phyloP scores from a whole-genome alignment of 2,888 invertebrate species.

The Tinea semifulvella region DNA sequence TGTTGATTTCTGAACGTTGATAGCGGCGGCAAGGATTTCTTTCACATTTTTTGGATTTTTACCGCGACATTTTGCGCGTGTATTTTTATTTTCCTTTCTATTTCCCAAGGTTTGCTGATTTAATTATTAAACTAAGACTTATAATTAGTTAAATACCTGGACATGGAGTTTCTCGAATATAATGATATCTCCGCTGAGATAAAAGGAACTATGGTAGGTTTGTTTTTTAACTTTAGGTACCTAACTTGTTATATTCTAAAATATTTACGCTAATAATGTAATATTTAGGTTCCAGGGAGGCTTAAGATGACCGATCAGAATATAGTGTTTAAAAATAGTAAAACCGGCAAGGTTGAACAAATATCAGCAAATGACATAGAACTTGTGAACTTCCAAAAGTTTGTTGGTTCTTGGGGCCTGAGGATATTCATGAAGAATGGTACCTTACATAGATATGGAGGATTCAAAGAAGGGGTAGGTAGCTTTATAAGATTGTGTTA shows the following conservation, averaged over 20 bases:
- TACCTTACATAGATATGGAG: conserved; percentile 88
- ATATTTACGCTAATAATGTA: conserved; percentile 13
- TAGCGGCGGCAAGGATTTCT: too few species aligned
- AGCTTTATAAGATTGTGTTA: too few species aligned
- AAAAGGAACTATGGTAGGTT: conserved; percentile 85
- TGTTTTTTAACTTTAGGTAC: background rate
- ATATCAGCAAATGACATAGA: conserved; percentile 87
- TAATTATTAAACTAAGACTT: too few species aligned
- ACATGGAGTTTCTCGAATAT: conserved; percentile 88
- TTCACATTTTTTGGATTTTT: too few species aligned
- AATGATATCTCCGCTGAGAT: conserved; percentile 85
- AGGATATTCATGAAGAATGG: conserved; percentile 92
- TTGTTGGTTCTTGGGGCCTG: conserved; percentile 90
- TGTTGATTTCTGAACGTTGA: too few species aligned
- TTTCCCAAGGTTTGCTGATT: too few species aligned
- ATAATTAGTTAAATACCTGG: conserved; percentile 18
- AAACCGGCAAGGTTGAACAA: conserved; percentile 96
- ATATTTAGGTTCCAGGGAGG: conserved; percentile 82
- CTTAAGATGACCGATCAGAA: conserved; percentile 91
- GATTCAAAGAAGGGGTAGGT: conserved; percentile 88
- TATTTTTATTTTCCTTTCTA: too few species aligned
- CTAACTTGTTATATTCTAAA: background rate
- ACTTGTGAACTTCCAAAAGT: conserved; percentile 89
- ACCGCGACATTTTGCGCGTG: too few species aligned
- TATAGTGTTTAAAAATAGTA: conserved; percentile 93